phyloP scores from a whole-genome alignment of 1,140 invertebrate genomes.

The Sitophilus oryzae region DNA sequence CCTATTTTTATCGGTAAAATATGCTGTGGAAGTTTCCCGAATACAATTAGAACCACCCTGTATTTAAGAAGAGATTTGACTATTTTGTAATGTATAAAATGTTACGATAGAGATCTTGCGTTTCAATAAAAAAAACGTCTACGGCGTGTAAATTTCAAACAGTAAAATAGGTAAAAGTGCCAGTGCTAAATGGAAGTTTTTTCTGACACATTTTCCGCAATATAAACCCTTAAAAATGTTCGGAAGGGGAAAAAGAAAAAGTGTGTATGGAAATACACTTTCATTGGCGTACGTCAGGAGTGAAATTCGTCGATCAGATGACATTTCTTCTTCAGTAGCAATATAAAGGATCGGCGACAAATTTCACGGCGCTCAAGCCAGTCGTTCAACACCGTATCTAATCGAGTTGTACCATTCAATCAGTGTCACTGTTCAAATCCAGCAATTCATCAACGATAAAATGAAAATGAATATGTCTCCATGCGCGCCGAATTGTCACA shows the following conservation, averaged over 20 bases:
- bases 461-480: conserved; percentile 4
- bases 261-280: background rate
- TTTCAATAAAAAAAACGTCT: too few relatives aligned
- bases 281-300: conserved; percentile 6
- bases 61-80: too few relatives aligned
- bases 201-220: background rate
- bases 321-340: conserved; percentile 15
- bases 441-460: conserved; percentile 34
- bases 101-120: too few relatives aligned
- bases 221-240: background rate
- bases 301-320: conserved; percentile 17
- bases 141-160: background rate
- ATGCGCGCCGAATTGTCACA: conserved; percentile 32
- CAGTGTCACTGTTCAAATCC: conserved; percentile 38
- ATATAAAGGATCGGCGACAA: conserved; percentile 32
- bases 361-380: conserved; percentile 36
- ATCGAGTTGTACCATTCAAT: conserved; percentile 38
- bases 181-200: background rate
- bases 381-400: conserved; percentile 36
- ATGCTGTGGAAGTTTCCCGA: too few relatives aligned
- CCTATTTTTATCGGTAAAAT: too few relatives aligned
- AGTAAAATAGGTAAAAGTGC: background rate
- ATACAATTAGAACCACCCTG: too few relatives aligned
- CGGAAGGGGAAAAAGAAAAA: background rate
- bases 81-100: too few relatives aligned